Evolutionary conservation across 2,888 invertebrate genomes (phyloP).

Genomic region (Biston stratarius): DNA sequence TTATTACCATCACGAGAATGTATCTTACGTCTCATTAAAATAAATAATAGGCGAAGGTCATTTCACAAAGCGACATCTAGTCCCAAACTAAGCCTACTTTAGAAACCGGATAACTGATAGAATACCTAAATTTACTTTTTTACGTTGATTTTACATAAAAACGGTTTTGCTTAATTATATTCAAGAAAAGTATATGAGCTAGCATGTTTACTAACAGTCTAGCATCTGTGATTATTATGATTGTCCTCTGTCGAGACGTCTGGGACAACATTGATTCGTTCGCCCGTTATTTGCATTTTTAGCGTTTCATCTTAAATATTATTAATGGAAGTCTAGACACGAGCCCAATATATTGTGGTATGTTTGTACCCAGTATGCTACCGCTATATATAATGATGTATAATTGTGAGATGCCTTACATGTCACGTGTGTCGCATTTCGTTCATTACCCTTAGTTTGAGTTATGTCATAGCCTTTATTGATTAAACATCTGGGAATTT

Average conservation of each 20-base stretch:
- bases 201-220: conserved; percentile 3
- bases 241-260: conserved; percentile 27
- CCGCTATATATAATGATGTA: not conserved
- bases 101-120: no score
- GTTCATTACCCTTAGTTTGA: conserved; percentile 28
- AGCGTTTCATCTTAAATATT: conserved; percentile 14
- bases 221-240: conserved; percentile 9
- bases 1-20: no score
- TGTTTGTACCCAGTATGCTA: not conserved
- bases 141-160: no score
- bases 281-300: conserved; percentile 28
- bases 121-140: no score
- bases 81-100: no score
- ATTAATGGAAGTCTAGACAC: conserved; percentile 18
- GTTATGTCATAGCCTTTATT: conserved; percentile 14
- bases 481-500: conserved; percentile 9
- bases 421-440: conserved; percentile 19
- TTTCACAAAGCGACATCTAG: no score
- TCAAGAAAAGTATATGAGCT: not conserved
- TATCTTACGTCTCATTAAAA: no score
- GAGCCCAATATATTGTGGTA: not conserved
- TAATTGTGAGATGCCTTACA: conserved; percentile 10
- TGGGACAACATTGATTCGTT: conserved; percentile 27
- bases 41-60: no score
- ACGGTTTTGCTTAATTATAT: no score